A percentile compares a stretch with the other conserved stretches of the same genome.
Conservation (phyloP, 2,888 invertebrate species). For the Amphipyra tragopoginis region DNA sequence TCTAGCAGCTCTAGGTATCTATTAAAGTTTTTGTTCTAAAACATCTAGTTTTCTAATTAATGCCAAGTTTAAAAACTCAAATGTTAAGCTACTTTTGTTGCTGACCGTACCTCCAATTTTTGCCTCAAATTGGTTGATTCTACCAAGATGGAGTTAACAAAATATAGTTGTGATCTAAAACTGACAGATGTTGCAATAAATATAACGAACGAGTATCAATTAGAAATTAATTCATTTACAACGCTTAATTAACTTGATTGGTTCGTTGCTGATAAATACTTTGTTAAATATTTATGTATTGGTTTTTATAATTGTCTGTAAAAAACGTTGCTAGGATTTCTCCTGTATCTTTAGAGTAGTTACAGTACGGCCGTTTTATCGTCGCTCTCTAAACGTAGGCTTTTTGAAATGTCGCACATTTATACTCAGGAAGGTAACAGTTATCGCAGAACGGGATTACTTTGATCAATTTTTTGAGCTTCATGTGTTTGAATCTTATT, state of each 20-base stretch:
- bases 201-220: conserved; percentile 51
- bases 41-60: no score
- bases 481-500: no score
- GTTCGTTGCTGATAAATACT: conserved; percentile 25
- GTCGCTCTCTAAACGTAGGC: no score
- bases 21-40: no score
- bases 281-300: conserved; percentile 32
- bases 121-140: conserved; percentile 3
- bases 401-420: no score
- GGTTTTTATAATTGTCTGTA: conserved; percentile 19
- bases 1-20: no score
- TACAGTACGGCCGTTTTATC: no score
- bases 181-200: conserved; percentile 43
- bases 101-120: conserved; percentile 3
- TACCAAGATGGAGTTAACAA: conserved; percentile 1
- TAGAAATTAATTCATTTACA: conserved; percentile 38
- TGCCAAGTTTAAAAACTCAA: no score
- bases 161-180: conserved; percentile 32
- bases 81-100: no score
- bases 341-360: background rate
- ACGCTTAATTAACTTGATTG: conserved; percentile 50
- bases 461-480: no score
- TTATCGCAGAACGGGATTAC: no score
- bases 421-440: no score
- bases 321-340: background rate